phyloP scores from a whole-genome alignment of 2,797 vertebrate genomes.

The Coregonus suidteri region DNA sequence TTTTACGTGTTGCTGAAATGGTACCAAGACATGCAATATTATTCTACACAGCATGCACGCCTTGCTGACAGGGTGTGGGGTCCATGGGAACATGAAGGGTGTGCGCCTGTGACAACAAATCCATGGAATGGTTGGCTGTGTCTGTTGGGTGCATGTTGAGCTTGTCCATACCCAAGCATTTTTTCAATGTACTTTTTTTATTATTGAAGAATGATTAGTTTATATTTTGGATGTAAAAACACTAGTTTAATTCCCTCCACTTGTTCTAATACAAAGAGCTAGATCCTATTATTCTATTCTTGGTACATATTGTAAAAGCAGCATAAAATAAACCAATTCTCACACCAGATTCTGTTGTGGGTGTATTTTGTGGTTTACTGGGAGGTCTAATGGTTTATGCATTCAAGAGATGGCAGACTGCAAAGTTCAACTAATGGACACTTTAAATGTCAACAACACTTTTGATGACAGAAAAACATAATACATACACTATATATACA shows the following conservation, averaged over 20 bases:
- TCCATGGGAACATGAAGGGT: slow-evolving; percentile 4
- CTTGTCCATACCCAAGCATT: slow-evolving; percentile 25
- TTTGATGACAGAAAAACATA: background rate
- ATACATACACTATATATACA: background rate
- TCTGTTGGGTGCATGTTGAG: slow-evolving; percentile 35
- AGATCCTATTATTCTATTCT: slow-evolving; percentile 32
- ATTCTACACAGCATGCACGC: slow-evolving; percentile 2
- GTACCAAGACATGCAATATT: slow-evolving; percentile 41
- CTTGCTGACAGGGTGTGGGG: background rate
- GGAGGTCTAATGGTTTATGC: background rate
- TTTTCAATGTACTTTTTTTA: background rate
- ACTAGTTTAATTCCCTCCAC: slow-evolving; percentile 30
- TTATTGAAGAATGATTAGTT: slow-evolving; percentile 18
- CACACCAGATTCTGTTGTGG: slow-evolving; percentile 24
- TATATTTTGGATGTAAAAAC: slow-evolving; percentile 41
- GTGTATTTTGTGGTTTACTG: background rate
- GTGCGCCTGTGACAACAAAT: slow-evolving; percentile 44
- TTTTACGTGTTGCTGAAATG: slow-evolving; percentile 27
- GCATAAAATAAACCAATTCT: slow-evolving; percentile 75
- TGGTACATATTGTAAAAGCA: slow-evolving; percentile 64
- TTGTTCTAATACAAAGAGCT: slow-evolving; percentile 32
- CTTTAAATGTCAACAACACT: background rate
- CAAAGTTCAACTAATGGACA: background rate
- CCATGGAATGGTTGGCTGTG: slow-evolving; percentile 26
- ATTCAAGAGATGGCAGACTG: background rate